Evolutionary conservation across 2,113 vertebrate species (phyloP), one percentile per base, ranked within the genome.

Genomic region (Anhinga anhinga): DNA sequence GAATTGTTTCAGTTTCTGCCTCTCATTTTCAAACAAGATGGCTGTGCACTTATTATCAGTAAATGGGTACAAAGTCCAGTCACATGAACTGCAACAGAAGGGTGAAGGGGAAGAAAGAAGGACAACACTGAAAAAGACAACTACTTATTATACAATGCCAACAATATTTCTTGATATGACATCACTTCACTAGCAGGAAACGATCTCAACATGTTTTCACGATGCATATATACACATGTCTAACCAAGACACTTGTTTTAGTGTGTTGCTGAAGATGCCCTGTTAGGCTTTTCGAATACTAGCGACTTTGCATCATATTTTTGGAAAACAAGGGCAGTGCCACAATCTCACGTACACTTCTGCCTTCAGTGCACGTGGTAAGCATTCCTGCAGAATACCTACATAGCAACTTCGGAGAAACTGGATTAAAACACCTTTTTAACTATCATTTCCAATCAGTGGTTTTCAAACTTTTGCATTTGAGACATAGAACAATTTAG

Each of bases 21-120:
- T 84, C 65, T 67, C 49, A 6, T 40, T 52, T 71, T 77, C 90
- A 91, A 67, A 71, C n/a, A 88, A 88, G 52, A 78, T 56, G 90
- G 61, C 59, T 89, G 58, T 2, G 12, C 18, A 26, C 11, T 26
- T 92, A 59, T 18, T 69, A 82, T 59, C 4, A 2, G 83, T 59
- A 53, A 27, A 72, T 8, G 22, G 65, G 83, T 82, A 76, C 76
- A 91, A 97, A 97, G 92, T 97, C 52, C 94, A 92, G 47, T 55
- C 77, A 82, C 0, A 2, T 61, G 34, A 92, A 84, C 17, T 61
- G 80, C 79, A 92, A 84, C 42, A 91, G 42, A 81, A 72, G 26
- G 30, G 65, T 30, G 40, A 40, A 86, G 44, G 5, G 40, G 9
- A 79, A 82, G 69, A 87, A 61, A 16, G 52, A 27, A 80, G 61